Conservation (phyloP, 2,888 invertebrate genomes). For the Stegophylla sp. region DNA sequence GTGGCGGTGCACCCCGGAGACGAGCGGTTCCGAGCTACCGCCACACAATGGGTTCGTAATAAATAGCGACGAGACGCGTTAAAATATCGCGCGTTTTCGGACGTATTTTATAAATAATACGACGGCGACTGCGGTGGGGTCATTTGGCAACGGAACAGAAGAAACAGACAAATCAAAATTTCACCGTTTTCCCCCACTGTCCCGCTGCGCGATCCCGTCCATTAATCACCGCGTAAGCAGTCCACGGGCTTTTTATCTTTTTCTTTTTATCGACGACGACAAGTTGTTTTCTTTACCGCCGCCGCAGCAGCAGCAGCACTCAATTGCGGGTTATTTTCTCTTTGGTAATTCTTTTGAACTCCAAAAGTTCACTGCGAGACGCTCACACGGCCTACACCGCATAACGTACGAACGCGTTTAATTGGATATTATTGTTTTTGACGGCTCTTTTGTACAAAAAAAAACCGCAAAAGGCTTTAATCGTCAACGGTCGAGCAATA, state of each 20-base stretch:
- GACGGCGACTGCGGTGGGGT: slow-evolving; percentile 14
- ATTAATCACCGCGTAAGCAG: slow-evolving; percentile 57
- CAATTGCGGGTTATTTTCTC: slow-evolving; percentile 2
- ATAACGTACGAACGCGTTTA: neutral
- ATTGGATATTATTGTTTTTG: neutral
- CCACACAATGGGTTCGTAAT: slow-evolving; percentile 7
- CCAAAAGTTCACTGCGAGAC: slow-evolving; percentile 6
- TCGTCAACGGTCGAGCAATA: too few species aligned
- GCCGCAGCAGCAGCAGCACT: slow-evolving; percentile 1
- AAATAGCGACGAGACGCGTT: slow-evolving; percentile 36
- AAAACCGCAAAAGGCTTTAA: too few species aligned
- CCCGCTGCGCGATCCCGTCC: slow-evolving; percentile 4
- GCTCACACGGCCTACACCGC: neutral
- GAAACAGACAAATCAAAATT: slow-evolving; percentile 57
- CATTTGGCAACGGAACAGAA: slow-evolving; percentile 56
- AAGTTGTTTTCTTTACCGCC: slow-evolving; percentile 52
- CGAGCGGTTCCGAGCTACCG: neutral
- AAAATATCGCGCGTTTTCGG: slow-evolving; percentile 38
- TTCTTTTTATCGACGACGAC: slow-evolving; percentile 41
- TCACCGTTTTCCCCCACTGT: slow-evolving; percentile 7
- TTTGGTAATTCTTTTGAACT: slow-evolving; percentile 20
- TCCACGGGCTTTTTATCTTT: neutral
- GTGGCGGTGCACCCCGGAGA: neutral
- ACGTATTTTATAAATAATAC: slow-evolving; percentile 32
- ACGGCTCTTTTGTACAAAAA: neutral